phyloP scores from a whole-genome alignment of 2,797 vertebrate species.

The Cyclura pinguis region DNA sequence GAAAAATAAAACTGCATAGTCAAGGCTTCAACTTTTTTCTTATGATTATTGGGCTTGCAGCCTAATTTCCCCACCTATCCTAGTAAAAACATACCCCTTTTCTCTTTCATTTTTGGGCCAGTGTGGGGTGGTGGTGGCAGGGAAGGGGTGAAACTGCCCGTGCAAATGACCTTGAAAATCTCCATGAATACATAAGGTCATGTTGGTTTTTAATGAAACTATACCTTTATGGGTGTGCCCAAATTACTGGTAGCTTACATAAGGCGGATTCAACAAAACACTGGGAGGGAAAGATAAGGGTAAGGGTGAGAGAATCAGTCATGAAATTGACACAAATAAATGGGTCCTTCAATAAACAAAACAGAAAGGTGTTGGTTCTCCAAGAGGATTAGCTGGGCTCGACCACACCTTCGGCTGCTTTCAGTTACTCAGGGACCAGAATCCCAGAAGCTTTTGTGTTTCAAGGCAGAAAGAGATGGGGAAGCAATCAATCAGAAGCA shows the following conservation, averaged over 20 bases:
- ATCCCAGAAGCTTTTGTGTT: neutral
- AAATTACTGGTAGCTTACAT: neutral
- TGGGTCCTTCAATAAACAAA: slow-evolving; percentile 18
- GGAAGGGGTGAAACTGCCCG: neutral
- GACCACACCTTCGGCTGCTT: neutral
- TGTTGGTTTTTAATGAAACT: neutral
- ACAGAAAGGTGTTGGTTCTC: slow-evolving; percentile 9
- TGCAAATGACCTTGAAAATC: slow-evolving; percentile 9
- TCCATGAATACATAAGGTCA: fast-evolving
- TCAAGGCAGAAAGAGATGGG: neutral
- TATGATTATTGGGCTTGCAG: neutral
- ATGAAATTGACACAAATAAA: neutral
- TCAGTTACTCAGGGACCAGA: fast-evolving
- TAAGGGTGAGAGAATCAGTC: slow-evolving; percentile 1
- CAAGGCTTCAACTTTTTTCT: neutral
- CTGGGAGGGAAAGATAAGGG: neutral
- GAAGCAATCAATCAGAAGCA: neutral
- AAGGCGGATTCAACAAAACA: neutral
- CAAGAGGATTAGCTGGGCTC: neutral
- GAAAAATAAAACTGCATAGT: neutral
- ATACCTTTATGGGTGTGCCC: fast-evolving
- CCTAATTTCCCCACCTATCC: neutral
- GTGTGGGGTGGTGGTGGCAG: neutral
- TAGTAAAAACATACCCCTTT: neutral
- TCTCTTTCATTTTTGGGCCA: too few species aligned